Base-by-base conservation (phyloP, 2,797 vertebrate species). In the Sebastes vulpes region DNA sequence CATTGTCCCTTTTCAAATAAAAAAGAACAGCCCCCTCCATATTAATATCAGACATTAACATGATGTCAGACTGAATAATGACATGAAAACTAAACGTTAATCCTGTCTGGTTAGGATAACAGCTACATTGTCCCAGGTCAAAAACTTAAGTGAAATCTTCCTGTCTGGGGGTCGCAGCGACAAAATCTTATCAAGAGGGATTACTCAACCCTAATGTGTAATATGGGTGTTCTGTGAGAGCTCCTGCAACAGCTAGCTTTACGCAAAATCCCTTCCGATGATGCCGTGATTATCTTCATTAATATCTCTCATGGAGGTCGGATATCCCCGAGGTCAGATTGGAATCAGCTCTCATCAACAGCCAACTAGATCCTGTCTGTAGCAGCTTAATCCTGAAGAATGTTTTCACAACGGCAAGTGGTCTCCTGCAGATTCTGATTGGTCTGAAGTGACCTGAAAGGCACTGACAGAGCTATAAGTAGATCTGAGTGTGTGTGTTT, bases 281-380 rank as follows among this genome's bases (percentile, higher is more conserved):
- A 88, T 72, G 72, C 18, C 58, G 28, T 83, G 31, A 88, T 91
- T 91, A 91, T 88, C 83, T 86, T 81, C 65, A 88, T 88, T 86
- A 89, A 89, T 68, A 90, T 89, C 90, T 84, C 71, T 28, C 68
- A 29, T 53, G 57, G 75, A 81, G 90, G 84, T 85, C 67, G 60
- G 70, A 86, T 75, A 67, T 90, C 82, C 78, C 74, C 1, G 46
- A 85, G 73, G 83, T 88, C 77, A 78, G 74, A 78, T 84, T 28
- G 10, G 46, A 93, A 90, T 88, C 83, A 60, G 71, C 85, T 68
- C 72, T 78, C 84, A 84, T 90, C 88, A 74, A 85, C 79, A 25
- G 77, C 92, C 89, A 79, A 82, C 66, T 32, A 67, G 84, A 89
- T 92, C 86, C 81, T 70, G 78, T 56, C 71, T 76, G 5, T n/a